Percentiles rank a stretch among this genome's conserved stretches.
Conservation (phyloP, 2,888 invertebrate species). For the Onchidella celtica region DNA sequence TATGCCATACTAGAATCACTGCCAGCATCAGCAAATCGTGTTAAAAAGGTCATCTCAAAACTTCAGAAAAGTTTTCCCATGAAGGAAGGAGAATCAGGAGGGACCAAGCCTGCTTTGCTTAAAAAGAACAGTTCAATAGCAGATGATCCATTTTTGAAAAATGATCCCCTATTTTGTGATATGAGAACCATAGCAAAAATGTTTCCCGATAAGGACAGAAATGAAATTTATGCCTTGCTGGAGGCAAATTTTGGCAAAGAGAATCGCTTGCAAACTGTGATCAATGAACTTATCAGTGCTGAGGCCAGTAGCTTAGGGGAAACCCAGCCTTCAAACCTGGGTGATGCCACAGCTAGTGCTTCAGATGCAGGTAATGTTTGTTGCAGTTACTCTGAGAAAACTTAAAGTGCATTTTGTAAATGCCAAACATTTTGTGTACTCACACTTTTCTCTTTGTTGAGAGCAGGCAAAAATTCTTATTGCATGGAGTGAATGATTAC, state of each 20-base stretch:
- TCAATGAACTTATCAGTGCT: constrained; percentile 64
- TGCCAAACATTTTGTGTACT: too few relatives aligned
- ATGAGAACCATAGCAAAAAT: constrained; percentile 68
- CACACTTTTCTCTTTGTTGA: too few relatives aligned
- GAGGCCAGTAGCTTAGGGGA: neutral
- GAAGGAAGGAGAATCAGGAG: neutral
- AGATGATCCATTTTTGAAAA: constrained; percentile 60
- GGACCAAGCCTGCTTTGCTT: neutral
- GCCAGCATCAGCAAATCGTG: constrained; percentile 39
- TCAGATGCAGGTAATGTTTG: too few relatives aligned
- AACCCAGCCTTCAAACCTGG: too few relatives aligned
- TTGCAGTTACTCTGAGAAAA: too few relatives aligned
- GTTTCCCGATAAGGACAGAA: constrained; percentile 70
- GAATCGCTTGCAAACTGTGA: constrained; percentile 71
- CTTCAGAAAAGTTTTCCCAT: constrained; percentile 32
- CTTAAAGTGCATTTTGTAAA: too few relatives aligned
- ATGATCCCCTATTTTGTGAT: constrained; percentile 72
- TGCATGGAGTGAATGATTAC: too few relatives aligned
- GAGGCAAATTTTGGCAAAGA: constrained; percentile 72
- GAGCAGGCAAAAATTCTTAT: too few relatives aligned
- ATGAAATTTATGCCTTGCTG: constrained; percentile 75
- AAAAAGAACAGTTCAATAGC: constrained; percentile 52
- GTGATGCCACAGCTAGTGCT: too few relatives aligned
- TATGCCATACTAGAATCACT: constrained; percentile 53
- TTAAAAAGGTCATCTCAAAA: constrained; percentile 49